A percentile compares a stretch with the other conserved stretches of the same genome.
These are phyloP conservation scores for Erpobdella octoculata DNA, from an alignment of 2,888 invertebrate species.

Conservation along the genomic window DNA sequence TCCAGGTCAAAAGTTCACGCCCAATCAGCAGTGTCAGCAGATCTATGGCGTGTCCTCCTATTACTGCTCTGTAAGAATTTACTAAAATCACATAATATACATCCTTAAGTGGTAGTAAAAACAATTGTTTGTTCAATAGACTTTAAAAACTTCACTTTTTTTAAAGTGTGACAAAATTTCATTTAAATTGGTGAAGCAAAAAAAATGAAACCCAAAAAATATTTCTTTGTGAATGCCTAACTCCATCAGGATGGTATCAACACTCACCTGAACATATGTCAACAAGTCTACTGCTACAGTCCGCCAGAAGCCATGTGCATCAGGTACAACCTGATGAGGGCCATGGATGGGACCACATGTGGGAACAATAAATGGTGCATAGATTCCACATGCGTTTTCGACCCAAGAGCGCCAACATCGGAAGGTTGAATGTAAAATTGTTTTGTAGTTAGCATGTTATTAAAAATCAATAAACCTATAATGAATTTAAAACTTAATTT, in stretches of 20 bases:
- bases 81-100: too few species aligned
- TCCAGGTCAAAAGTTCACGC: neutral
- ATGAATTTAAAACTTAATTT: too few species aligned
- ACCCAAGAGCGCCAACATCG: neutral
- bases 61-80: neutral
- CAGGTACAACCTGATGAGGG: neutral
- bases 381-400: neutral
- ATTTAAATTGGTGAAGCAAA: too few species aligned
- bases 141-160: too few species aligned
- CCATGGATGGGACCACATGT: neutral
- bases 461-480: too few species aligned
- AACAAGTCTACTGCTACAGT: neutral
- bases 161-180: too few species aligned
- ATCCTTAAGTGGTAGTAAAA: too few species aligned
- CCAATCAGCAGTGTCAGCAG: neutral
- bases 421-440: too few species aligned
- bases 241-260: neutral
- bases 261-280: neutral
- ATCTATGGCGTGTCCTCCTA: neutral
- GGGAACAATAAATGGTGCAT: conserved; percentile 11
- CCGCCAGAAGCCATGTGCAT: neutral
- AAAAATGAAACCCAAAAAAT: too few species aligned
- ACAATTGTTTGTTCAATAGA: too few species aligned
- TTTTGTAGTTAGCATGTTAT: too few species aligned
- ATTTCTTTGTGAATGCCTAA: neutral